Base-by-base conservation (phyloP, 2,888 invertebrate species). In the Standfussiana lucernea region DNA sequence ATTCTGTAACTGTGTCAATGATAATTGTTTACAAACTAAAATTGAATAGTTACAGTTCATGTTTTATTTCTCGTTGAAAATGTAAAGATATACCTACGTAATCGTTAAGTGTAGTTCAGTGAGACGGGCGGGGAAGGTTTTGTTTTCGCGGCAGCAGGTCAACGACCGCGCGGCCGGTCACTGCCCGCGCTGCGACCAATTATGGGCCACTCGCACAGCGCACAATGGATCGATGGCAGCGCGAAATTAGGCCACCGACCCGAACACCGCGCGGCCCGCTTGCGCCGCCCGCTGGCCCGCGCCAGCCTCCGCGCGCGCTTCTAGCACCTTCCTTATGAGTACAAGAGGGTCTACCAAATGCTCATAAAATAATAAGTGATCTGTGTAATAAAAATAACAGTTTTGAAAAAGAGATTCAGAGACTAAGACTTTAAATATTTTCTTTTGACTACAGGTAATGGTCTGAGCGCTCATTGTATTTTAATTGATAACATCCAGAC, bases 221-320 rank as follows among this genome's bases (percentile, higher is more conserved):
- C 94, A 96, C 96, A 96, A 96, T 96, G 96, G 96, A 96, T 96
- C 96, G 96, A 96, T 96, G 96, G 96, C 95, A 94, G 92, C 93
- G 93, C 94, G 91, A 95, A 96, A 96, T 96, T 96, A 94, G 96
- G 96, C 93, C 96, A 95, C 93, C 93, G 94, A 94, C 91, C 92
- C 92, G 89, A 91, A 89, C 91, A 90, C 90, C 89, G 90, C 86
- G 77, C 88, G 86, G 87, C 90, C 88, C 90, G 88, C 90, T 80
- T 80, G 86, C 89, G 69, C 87, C 87, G 86, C 84, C 87, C 88
- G 88, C 86, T 87, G 88, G 85, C 86, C 86, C 90, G 88, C 89
- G 89, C 79, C 88, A 90, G 89, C 90, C 92, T 90, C 91, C 86
- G 86, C 79, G 72, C 68, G 80, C 72, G 78, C 80, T 83, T 62